phyloP scores from a whole-genome alignment of 2,113 vertebrate species.

The Xerus inauris region DNA sequence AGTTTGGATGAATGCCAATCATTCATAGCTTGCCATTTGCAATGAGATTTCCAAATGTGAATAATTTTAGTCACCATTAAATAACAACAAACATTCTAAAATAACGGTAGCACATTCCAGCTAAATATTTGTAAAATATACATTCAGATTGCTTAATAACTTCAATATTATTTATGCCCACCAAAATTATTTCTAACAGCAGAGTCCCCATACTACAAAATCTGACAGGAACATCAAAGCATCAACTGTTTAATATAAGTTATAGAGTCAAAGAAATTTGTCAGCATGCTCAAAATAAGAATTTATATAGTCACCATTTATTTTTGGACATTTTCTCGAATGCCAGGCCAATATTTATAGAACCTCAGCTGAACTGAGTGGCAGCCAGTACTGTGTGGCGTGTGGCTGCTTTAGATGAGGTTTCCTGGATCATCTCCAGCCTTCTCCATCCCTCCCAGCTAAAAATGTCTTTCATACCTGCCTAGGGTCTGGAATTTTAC shows the following conservation, averaged over 20 bases:
- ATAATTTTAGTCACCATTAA: slow-evolving; percentile 61
- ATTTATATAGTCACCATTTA: slow-evolving; percentile 62
- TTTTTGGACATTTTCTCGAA: slow-evolving; percentile 66
- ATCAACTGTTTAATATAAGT: slow-evolving; percentile 16
- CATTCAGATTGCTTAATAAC: background rate
- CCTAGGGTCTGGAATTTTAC: slow-evolving; percentile 43
- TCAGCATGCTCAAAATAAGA: slow-evolving; percentile 61
- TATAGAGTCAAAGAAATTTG: slow-evolving; percentile 54
- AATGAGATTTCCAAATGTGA: slow-evolving; percentile 20
- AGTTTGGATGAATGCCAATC: slow-evolving; percentile 54
- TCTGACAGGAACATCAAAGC: slow-evolving; percentile 33
- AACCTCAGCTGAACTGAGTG: slow-evolving; percentile 36
- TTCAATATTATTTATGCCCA: background rate
- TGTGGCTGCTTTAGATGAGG: slow-evolving; percentile 38
- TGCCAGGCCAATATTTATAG: slow-evolving; percentile 65
- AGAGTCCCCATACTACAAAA: slow-evolving; percentile 9
- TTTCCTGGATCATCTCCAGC: slow-evolving; percentile 22
- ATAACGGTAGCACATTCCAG: slow-evolving; percentile 47
- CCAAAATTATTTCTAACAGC: background rate
- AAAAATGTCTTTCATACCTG: slow-evolving; percentile 34
- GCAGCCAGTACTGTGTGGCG: slow-evolving; percentile 40
- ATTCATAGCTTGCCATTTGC: slow-evolving; percentile 66
- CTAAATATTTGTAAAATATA: slow-evolving; percentile 41
- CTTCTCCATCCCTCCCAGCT: background rate
- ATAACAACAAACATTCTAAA: slow-evolving; percentile 37